These are phyloP conservation scores for Drosophila glabriapex DNA, from an alignment of 2,888 invertebrate genomes.

Conservation along the genomic window DNA sequence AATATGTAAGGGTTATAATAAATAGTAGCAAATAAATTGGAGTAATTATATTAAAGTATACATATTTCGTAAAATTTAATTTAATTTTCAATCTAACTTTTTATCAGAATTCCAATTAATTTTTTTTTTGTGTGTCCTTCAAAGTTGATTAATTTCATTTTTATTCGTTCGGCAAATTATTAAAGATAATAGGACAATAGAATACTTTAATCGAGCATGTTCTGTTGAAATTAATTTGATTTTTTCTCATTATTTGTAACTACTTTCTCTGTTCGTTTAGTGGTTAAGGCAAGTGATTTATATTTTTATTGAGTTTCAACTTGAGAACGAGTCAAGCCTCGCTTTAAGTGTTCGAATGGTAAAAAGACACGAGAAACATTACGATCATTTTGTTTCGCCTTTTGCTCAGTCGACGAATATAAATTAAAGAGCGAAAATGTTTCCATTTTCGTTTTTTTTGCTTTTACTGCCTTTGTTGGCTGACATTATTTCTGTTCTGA, in stretches of 20 bases:
- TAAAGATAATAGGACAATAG: background rate
- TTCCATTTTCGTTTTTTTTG: constrained; percentile 41
- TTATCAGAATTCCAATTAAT: background rate
- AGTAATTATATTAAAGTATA: background rate
- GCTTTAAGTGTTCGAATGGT: constrained; percentile 23
- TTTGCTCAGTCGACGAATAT: constrained; percentile 67
- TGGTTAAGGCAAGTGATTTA: background rate
- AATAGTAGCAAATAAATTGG: background rate
- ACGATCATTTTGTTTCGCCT: constrained; percentile 42
- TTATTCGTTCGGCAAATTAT: background rate
- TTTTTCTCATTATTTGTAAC: constrained; percentile 3
- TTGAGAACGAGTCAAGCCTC: constrained; percentile 6
- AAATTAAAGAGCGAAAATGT: constrained; percentile 71
- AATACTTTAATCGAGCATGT: background rate
- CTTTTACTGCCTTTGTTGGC: constrained; percentile 49
- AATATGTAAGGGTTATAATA: background rate
- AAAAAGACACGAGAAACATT: constrained; percentile 15
- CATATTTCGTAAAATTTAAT: background rate
- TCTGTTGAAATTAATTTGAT: background rate
- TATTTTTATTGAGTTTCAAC: constrained; percentile 15
- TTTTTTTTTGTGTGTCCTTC: background rate
- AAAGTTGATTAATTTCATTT: background rate
- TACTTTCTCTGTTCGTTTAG: background rate
- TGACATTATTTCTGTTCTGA: constrained; percentile 24
- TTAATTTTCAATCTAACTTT: background rate